These are phyloP conservation scores for Helicoverpa armigera DNA, from an alignment of 1,140 invertebrate species.

Conservation along the genomic window DNA sequence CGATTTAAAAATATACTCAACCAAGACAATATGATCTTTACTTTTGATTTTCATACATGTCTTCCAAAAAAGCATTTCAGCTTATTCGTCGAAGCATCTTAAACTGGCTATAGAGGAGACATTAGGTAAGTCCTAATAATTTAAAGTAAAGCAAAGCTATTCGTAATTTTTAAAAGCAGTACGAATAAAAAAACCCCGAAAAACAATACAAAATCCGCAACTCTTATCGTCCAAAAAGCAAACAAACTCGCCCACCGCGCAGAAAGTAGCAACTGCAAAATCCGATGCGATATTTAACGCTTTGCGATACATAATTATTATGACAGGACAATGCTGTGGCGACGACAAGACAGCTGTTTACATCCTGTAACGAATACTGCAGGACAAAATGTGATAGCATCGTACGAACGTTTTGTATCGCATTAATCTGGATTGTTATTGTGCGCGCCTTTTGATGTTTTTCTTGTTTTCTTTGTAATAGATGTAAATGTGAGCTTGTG, in stretches of 20 bases:
- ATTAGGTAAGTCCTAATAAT: too few species aligned
- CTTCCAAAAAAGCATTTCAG: too few species aligned
- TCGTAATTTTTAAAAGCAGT: too few species aligned
- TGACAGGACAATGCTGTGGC: constrained; percentile 68
- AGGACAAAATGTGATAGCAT: constrained; percentile 66
- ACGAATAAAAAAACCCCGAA: too few species aligned
- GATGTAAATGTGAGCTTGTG: constrained; percentile 21
- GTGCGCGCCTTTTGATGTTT: constrained; percentile 26
- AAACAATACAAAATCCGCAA: background rate
- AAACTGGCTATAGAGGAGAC: too few species aligned
- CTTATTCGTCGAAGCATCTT: background rate
- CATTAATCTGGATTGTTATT: constrained; percentile 58
- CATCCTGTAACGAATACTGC: constrained; percentile 55
- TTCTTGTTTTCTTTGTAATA: constrained; percentile 27
- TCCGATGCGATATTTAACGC: constrained; percentile 61
- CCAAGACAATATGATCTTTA: too few species aligned
- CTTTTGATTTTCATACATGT: too few species aligned
- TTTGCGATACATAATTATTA: constrained; percentile 71
- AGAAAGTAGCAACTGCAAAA: constrained; percentile 59
- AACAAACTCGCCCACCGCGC: constrained; percentile 32
- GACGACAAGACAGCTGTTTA: constrained; percentile 63
- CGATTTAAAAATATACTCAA: too few species aligned
- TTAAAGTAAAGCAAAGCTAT: too few species aligned
- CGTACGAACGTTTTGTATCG: constrained; percentile 56
- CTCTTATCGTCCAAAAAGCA: constrained; percentile 25